A percentile compares a stretch with the other conserved stretches of the same genome.
phyloP scores from a whole-genome alignment of 2,888 invertebrate genomes.

The Ganaspis brasiliensis region DNA sequence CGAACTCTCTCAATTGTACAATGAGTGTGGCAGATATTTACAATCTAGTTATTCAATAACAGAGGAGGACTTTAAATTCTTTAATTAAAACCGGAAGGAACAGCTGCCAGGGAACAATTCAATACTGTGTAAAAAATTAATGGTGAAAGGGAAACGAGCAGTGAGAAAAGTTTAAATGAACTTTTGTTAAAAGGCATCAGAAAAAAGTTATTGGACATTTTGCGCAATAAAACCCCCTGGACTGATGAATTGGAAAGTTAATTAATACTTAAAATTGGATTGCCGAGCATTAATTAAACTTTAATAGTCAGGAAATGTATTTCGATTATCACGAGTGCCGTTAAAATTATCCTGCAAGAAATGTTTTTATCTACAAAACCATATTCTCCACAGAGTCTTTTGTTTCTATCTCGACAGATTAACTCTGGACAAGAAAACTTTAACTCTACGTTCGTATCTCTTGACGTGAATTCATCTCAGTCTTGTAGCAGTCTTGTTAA shows the following conservation, averaged over 20 bases:
- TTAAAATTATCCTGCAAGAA: background rate
- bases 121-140: conserved; percentile 6
- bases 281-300: no score
- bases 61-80: background rate
- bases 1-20: no score
- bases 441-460: background rate
- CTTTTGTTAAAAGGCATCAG: conserved; percentile 17
- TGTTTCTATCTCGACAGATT: background rate
- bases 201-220: conserved; percentile 5
- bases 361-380: background rate
- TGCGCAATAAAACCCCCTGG: background rate
- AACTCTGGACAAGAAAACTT: background rate
- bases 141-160: background rate
- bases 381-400: background rate
- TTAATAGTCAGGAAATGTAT: no score
- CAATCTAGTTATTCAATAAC: background rate
- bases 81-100: background rate
- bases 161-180: conserved; percentile 21
- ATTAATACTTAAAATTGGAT: background rate
- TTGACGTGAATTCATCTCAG: conserved; percentile 3
- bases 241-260: background rate
- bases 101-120: background rate
- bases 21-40: no score
- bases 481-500: conserved; percentile 7
- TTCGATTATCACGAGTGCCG: no score